Evolutionary conservation across 2,113 vertebrate genomes (phyloP).

Genomic region (Crotalus helleri): DNA sequence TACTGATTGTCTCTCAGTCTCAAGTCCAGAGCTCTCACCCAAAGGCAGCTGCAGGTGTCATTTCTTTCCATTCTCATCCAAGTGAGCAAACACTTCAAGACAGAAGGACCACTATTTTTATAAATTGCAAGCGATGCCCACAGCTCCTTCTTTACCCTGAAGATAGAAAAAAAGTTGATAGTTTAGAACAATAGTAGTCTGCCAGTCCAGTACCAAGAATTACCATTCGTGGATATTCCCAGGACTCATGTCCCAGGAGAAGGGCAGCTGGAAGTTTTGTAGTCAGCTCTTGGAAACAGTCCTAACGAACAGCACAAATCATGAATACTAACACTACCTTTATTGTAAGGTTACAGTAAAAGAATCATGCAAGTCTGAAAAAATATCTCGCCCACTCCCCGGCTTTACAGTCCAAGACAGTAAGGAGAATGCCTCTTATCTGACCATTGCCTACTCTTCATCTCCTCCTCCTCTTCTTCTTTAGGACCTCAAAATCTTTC

Average conservation of each 20-base stretch:
- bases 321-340: no score
- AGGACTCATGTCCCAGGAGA: background rate
- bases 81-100: background rate
- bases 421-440: no score
- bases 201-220: background rate
- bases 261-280: background rate
- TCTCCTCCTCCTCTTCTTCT: no score
- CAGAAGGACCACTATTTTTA: no score
- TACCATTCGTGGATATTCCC: background rate
- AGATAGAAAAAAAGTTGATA: background rate
- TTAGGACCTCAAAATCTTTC: no score
- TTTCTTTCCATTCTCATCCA: background rate
- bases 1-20: background rate
- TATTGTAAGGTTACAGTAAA: no score
- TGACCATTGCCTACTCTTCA: no score
- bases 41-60: background rate
- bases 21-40: background rate
- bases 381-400: no score
- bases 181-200: background rate
- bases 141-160: slow-evolving; percentile 2
- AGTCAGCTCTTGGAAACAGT: background rate
- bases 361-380: no score
- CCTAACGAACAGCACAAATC: no score
- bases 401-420: no score
- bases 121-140: background rate